Conservation (phyloP, 30 jellyfish, hydroid and myxozoan genomes). For the Hydractinia echinata region DNA sequence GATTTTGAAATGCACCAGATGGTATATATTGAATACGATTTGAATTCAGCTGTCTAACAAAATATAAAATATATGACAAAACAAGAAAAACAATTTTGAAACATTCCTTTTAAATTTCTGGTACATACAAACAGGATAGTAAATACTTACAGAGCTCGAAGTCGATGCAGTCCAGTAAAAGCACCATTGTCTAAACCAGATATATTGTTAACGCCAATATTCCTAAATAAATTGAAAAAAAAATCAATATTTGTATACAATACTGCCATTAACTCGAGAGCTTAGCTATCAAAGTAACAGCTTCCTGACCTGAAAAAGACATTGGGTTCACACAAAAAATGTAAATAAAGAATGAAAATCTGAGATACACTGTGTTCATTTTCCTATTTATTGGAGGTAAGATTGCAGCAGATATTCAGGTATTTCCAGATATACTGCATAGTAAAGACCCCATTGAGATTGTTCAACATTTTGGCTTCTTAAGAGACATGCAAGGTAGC, state of each 20-base stretch:
- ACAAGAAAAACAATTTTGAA: too few species aligned
- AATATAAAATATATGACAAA: background rate
- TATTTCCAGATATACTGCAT: too few species aligned
- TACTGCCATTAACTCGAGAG: too few species aligned
- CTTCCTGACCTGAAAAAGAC: background rate
- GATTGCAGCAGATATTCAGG: too few species aligned
- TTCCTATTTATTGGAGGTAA: too few species aligned
- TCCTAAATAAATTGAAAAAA: conserved; percentile 34
- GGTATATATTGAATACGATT: conserved; percentile 58
- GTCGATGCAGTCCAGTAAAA: conserved; percentile 63
- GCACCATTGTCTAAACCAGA: conserved; percentile 77
- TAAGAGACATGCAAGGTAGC: too few species aligned
- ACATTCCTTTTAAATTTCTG: too few species aligned
- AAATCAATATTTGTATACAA: background rate
- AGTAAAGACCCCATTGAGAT: too few species aligned
- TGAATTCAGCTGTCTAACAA: conserved; percentile 70
- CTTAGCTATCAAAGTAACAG: background rate
- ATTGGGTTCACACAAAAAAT: background rate
- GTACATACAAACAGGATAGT: too few species aligned
- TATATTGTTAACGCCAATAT: conserved; percentile 75
- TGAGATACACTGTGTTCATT: too few species aligned
- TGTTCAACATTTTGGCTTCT: too few species aligned
- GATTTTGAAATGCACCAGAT: conserved; percentile 53
- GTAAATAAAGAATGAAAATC: background rate
- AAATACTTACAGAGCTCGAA: conserved; percentile 57